Evolutionary conservation across 2,888 invertebrate genomes (phyloP), one percentile per base, ranked within the genome.

Genomic region (Smittia aterrima): DNA sequence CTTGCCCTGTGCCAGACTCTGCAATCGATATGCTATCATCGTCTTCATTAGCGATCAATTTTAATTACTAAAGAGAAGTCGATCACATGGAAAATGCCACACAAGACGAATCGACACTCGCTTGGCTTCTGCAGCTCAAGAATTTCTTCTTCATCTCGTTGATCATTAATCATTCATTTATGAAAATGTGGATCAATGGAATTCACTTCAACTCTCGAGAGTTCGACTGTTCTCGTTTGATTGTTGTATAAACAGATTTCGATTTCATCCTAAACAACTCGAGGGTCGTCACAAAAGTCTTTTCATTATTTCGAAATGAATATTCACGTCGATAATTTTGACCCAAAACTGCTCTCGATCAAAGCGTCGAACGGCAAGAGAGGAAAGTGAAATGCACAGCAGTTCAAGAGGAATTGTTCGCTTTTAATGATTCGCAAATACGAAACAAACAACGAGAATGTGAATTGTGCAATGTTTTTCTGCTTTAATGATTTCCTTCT

Each of bases 351-450:
- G 47, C 32, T 32, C 32, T 32, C 32, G 32, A 32, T 32, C 32
- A 47, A 47, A 47, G 11, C 47, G 32, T 32, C 11, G 47, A 47
- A 11, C 11, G 2, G 47, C 47, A n/a, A 47, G 47, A 38, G 38
- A 4, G 47, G 11, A 11, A 16, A 47, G 16, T n/a, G 47, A 47
- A 47, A n/a, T 47, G 47, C 47, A 47, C 47, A 47, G 47, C 47
- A 47, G 47, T 47, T 47, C 4, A 47, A 47, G 16, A 47, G 47
- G 2, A n/a, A 47, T 47, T 47, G 47, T 47, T 47, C 47, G 47
- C 2, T 47, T 47, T 11, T 47, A 47, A 47, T 47, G 47, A 47
- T 47, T 47, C 47, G 47, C 47, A 47, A 47, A 47, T 47, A 47
- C 1, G 16, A 47, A 47, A 47, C 47, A 47, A 47, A 47, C 47